These are phyloP conservation scores for Parochlus steinenii DNA, from an alignment of 2,888 invertebrate genomes.

Conservation along the genomic window DNA sequence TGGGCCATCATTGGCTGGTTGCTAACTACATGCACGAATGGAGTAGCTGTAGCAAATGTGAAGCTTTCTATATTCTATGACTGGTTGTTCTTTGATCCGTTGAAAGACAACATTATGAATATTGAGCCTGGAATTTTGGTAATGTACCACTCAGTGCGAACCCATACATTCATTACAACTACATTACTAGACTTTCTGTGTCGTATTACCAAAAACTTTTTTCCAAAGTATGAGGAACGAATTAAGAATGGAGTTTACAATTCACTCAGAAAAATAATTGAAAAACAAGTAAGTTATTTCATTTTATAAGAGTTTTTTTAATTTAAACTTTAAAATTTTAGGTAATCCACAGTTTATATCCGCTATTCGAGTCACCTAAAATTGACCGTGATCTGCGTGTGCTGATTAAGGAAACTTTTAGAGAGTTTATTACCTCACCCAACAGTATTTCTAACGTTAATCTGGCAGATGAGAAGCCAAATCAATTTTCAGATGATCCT, in stretches of 20 bases:
- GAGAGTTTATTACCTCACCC: constrained; percentile 50
- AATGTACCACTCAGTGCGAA: constrained; percentile 49
- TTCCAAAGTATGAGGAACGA: constrained; percentile 27
- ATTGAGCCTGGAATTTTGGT: constrained; percentile 51
- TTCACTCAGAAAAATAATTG: constrained; percentile 28
- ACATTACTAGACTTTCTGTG: constrained; percentile 51
- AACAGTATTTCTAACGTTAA: constrained; percentile 22
- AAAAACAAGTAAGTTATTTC: constrained; percentile 51
- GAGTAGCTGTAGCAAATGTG: constrained; percentile 46
- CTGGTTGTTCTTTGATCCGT: constrained; percentile 51
- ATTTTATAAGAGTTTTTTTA: neutral
- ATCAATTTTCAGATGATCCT: constrained; percentile 31
- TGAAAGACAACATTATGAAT: constrained; percentile 52
- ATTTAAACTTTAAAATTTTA: constrained; percentile 16
- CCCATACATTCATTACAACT: constrained; percentile 46
- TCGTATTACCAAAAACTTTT: constrained; percentile 36
- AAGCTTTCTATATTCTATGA: constrained; percentile 51
- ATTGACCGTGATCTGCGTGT: constrained; percentile 46
- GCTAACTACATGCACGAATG: constrained; percentile 46
- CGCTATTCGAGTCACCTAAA: constrained; percentile 38
- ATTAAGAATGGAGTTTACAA: constrained; percentile 31
- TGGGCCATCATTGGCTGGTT: constrained; percentile 59
- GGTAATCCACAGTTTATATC: constrained; percentile 44
- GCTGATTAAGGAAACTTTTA: constrained; percentile 78
- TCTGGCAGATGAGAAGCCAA: constrained; percentile 28